Percentiles rank a stretch among this genome's conserved stretches.
Conservation (phyloP, 2,113 vertebrate species). For the Damaliscus lunatus region DNA sequence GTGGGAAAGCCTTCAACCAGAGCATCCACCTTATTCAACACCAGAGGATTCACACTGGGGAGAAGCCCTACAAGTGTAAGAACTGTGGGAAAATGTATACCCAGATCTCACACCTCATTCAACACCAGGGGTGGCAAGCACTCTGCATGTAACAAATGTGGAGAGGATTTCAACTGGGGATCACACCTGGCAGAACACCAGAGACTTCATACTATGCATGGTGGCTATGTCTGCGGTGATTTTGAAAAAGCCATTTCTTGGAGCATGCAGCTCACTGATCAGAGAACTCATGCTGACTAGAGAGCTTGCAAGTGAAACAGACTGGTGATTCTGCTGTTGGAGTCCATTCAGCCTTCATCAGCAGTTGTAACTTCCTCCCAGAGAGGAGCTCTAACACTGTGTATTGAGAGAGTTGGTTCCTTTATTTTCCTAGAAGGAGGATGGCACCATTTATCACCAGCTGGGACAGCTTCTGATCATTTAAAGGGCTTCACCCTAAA, state of each 20-base stretch:
- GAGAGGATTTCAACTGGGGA: not conserved
- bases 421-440: not conserved
- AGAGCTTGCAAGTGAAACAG: not conserved
- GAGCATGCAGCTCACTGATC: not conserved
- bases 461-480: not conserved
- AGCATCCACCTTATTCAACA: slow-evolving; percentile 85
- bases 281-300: not conserved
- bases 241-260: not conserved
- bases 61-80: slow-evolving; percentile 43
- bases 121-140: not conserved
- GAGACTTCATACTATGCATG: not conserved
- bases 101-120: slow-evolving; percentile 40
- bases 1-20: slow-evolving; percentile 79
- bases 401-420: not conserved
- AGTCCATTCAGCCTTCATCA: not conserved
- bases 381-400: not conserved
- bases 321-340: too few relatives aligned
- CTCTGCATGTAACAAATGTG: not conserved
- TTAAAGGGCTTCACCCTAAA: not conserved
- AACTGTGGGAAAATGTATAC: slow-evolving; percentile 26
- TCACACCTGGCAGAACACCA: not conserved
- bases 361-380: not conserved
- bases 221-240: fast-evolving
- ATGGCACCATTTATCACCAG: not conserved
- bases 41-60: slow-evolving; percentile 71